Conservation (phyloP, 2,797 vertebrate genomes). For the Oceanodroma leucorhoa region DNA sequence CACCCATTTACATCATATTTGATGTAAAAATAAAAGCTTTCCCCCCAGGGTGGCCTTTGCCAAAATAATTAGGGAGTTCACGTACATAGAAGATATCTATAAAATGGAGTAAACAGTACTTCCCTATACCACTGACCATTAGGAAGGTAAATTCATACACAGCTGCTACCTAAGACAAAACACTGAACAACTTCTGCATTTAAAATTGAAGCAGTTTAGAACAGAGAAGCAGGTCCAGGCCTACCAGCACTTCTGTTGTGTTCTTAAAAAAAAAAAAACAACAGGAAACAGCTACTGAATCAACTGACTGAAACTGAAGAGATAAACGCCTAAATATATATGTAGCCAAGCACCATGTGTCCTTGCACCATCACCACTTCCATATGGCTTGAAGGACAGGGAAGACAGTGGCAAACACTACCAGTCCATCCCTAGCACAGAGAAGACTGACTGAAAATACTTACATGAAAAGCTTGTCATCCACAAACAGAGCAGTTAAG, state of each 20-base stretch:
- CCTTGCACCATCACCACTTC: neutral
- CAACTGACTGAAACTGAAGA: neutral
- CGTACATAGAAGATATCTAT: neutral
- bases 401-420: neutral
- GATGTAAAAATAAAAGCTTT: neutral
- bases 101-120: neutral
- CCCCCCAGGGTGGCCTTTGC: neutral
- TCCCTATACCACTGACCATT: neutral
- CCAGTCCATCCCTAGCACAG: neutral
- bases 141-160: neutral
- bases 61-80: neutral
- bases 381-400: neutral
- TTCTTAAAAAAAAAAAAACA: neutral
- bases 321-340: fast-evolving
- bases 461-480: neutral
- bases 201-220: neutral
- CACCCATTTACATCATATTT: neutral
- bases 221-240: neutral
- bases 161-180: neutral
- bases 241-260: neutral
- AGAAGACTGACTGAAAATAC: neutral
- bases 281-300: neutral
- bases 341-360: neutral
- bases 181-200: neutral
- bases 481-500: neutral